Evolutionary conservation across 2,888 invertebrate genomes (phyloP), one percentile per base, ranked within the genome.

Genomic region (Ophion slaviceki): DNA sequence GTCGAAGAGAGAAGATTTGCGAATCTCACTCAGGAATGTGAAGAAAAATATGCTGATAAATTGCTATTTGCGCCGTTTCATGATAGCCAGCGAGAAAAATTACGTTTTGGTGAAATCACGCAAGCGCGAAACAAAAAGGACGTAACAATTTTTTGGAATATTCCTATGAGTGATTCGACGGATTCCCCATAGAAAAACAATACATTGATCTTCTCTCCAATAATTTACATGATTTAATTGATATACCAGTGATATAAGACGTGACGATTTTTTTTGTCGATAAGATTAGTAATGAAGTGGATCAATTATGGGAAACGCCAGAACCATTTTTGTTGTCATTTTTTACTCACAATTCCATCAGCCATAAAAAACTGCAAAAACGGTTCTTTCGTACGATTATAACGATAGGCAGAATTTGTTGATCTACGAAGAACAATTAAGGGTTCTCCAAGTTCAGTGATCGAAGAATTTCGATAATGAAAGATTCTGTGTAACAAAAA

Each of bases 1-100:
- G 68, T 68, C 40, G 61, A 75, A 70, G 47, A 53, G 53, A 57
- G 78, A 82, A 66, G 71, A 78, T 70, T 78, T 32, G 72, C 85
- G 70, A 78, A 36, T 71, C 45, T 75, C 62, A 32, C 40, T 32
- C 28, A 61, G 28, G 20, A 80, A 75, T 76, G 32, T 68, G n/a
- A 75, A 45, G 71, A 84, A 66, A n/a, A 71, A 40, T 45, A 71
- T 24, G 24, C 24, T 0, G 36, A 67, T 47, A 68, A 80, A 24
- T 74, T 40, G n/a, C 62, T 71, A 45, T 32, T 45, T 47, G 17
- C 14, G 17, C 5, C 53, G 53, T 53, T 53, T 53, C 4, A 53
- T 17, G 14, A 14, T 53, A 53, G 17, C 11, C 53, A 5, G 53
- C 14, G 14, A 53, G 17, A 53, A 53, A 17, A 53, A 53, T 5